Percentiles rank a stretch among this genome's conserved stretches.
phyloP scores from a whole-genome alignment of 1,140 invertebrate species.

The Ostrea denselamellosa region DNA sequence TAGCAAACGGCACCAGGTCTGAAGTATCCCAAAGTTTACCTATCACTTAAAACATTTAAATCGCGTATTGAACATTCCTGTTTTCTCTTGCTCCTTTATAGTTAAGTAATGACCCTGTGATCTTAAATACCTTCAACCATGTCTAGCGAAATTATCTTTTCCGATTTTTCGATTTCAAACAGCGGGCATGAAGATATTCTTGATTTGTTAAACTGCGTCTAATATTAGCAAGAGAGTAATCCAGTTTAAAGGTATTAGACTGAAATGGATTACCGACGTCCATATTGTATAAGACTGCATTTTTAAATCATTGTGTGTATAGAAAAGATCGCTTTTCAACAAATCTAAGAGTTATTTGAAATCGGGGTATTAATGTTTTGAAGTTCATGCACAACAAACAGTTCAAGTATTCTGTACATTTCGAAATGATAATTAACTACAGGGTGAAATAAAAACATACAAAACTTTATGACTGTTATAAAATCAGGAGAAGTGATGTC shows the following conservation, averaged over 20 bases:
- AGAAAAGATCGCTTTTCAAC: too few relatives aligned
- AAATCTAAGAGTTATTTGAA: too few relatives aligned
- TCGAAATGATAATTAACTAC: too few relatives aligned
- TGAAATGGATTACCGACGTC: neutral
- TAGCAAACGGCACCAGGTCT: neutral
- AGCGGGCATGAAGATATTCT: neutral
- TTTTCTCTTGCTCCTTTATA: neutral
- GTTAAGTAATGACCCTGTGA: slow-evolving; percentile 19
- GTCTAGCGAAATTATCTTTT: slow-evolving; percentile 2
- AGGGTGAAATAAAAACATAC: too few relatives aligned
- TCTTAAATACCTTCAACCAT: neutral
- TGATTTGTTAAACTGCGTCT: slow-evolving; percentile 32
- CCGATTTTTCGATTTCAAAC: slow-evolving; percentile 25
- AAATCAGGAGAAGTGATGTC: too few relatives aligned
- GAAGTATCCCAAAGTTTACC: slow-evolving; percentile 32
- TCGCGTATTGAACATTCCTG: slow-evolving; percentile 31
- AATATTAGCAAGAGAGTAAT: neutral
- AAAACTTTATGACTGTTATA: too few relatives aligned
- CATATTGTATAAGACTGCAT: slow-evolving; percentile 24
- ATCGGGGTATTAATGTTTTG: too few relatives aligned
- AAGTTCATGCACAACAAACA: too few relatives aligned
- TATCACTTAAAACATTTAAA: slow-evolving; percentile 40
- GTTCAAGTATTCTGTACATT: too few relatives aligned
- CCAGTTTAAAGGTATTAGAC: slow-evolving; percentile 27
- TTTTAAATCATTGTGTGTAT: neutral